Evolutionary conservation across 2,113 vertebrate species (phyloP).

Genomic region (Mungos mungo): DNA sequence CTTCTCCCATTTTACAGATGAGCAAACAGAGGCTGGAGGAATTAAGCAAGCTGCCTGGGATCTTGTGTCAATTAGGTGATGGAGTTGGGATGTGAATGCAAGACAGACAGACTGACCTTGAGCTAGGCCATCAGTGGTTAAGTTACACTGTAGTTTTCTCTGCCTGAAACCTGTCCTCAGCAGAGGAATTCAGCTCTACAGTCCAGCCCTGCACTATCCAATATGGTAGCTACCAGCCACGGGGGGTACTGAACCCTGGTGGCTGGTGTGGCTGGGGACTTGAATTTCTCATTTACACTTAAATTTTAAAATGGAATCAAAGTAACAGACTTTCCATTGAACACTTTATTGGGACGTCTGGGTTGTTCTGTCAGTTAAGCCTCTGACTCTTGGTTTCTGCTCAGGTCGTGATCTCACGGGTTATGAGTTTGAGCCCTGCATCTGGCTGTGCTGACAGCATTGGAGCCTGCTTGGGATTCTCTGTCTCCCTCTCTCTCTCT

Average conservation of each 20-base stretch:
- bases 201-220: background rate
- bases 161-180: background rate
- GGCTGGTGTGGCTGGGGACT: background rate
- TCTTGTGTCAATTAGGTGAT: background rate
- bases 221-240: background rate
- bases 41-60: background rate
- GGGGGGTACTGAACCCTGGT: background rate
- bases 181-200: background rate
- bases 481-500: no score
- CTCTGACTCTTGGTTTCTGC: no score
- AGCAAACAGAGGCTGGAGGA: background rate
- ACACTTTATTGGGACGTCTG: background rate
- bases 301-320: background rate
- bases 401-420: no score
- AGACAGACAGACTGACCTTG: background rate
- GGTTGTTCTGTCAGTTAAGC: no score
- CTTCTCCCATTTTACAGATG: background rate
- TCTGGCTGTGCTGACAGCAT: no score
- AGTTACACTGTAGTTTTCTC: background rate
- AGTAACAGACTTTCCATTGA: background rate
- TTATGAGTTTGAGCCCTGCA: no score
- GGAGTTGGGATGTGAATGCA: background rate
- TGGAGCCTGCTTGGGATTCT: no score
- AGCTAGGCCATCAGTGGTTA: background rate
- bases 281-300: background rate